Evolutionary conservation across 2,888 invertebrate genomes (phyloP).

Genomic region (Cataglyphis livida): DNA sequence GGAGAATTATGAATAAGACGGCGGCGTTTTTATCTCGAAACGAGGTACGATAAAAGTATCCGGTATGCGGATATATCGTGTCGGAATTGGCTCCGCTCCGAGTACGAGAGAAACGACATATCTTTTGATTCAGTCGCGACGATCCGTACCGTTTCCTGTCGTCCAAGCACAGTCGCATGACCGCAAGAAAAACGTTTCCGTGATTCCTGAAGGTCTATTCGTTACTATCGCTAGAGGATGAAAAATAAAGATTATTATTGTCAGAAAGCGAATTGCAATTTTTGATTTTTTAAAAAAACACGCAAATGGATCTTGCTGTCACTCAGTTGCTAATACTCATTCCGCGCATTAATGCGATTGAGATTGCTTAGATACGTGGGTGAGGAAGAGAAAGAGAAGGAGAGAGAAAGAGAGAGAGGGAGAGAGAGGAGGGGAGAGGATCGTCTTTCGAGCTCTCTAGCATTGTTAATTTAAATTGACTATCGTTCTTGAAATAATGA

Average conservation of each 20-base stretch:
- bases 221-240: background rate
- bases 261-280: conserved; percentile 69
- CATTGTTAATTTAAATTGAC: conserved; percentile 79
- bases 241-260: conserved; percentile 55
- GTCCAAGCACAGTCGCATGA: background rate
- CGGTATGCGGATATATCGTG: conserved; percentile 49
- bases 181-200: background rate
- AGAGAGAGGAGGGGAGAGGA: conserved; percentile 41
- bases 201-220: background rate
- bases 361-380: conserved; percentile 76
- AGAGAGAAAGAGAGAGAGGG: too few relatives aligned
- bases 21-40: conserved; percentile 48
- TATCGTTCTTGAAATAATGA: conserved; percentile 78
- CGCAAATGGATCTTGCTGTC: conserved; percentile 67
- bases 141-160: background rate
- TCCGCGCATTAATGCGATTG: conserved; percentile 75
- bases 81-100: conserved; percentile 32
- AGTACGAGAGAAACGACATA: conserved; percentile 4
- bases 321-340: conserved; percentile 66
- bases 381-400: background rate
- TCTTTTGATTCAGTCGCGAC: conserved; percentile 47
- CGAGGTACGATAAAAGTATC: conserved; percentile 54
- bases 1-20: conserved; percentile 56
- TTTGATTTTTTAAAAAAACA: conserved; percentile 69
- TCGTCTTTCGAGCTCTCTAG: conserved; percentile 67